A percentile compares a stretch with the other conserved stretches of the same genome.
Evolutionary conservation across 2,888 invertebrate species (phyloP).

Genomic region (Cheilosia soror): DNA sequence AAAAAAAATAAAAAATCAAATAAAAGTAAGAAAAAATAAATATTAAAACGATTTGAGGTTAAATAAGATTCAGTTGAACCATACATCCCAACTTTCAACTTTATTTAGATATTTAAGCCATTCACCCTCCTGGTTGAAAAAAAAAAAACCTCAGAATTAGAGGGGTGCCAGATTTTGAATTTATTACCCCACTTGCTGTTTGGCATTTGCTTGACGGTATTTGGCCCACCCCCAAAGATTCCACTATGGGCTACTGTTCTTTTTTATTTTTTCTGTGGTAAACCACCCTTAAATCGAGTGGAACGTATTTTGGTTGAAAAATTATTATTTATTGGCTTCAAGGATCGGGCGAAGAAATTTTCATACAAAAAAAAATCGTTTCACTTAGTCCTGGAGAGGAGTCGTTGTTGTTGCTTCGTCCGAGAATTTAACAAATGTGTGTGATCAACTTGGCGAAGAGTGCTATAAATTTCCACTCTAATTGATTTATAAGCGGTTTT

Average conservation of each 20-base stretch:
- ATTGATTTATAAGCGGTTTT: slow-evolving; percentile 74
- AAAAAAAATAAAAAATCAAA: slow-evolving; percentile 26
- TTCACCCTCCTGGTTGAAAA: slow-evolving; percentile 11
- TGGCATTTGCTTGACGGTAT: slow-evolving; percentile 47
- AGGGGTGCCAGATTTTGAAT: slow-evolving; percentile 67
- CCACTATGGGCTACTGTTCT: slow-evolving; percentile 3
- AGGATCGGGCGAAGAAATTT: slow-evolving; percentile 21
- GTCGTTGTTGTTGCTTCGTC: slow-evolving; percentile 51
- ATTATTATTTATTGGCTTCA: slow-evolving; percentile 73
- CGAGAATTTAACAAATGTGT: slow-evolving; percentile 55
- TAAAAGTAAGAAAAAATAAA: slow-evolving; percentile 47
- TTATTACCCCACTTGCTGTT: slow-evolving; percentile 67
- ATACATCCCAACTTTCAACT: slow-evolving; percentile 49
- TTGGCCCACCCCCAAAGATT: slow-evolving; percentile 25
- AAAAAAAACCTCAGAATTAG: slow-evolving; percentile 28
- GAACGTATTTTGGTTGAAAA: slow-evolving; percentile 68
- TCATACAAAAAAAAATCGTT: slow-evolving; percentile 22
- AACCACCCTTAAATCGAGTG: slow-evolving; percentile 72
- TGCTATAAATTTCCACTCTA: slow-evolving; percentile 72
- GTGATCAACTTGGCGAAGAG: slow-evolving; percentile 61
- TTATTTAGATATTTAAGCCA: slow-evolving; percentile 40
- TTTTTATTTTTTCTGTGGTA: slow-evolving; percentile 21
- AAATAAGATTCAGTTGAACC: slow-evolving; percentile 45
- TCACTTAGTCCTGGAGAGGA: slow-evolving; percentile 52
- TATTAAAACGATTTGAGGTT: slow-evolving; percentile 42